Base-by-base conservation (phyloP, 2,888 invertebrate genomes). In the Pterostichus niger region DNA sequence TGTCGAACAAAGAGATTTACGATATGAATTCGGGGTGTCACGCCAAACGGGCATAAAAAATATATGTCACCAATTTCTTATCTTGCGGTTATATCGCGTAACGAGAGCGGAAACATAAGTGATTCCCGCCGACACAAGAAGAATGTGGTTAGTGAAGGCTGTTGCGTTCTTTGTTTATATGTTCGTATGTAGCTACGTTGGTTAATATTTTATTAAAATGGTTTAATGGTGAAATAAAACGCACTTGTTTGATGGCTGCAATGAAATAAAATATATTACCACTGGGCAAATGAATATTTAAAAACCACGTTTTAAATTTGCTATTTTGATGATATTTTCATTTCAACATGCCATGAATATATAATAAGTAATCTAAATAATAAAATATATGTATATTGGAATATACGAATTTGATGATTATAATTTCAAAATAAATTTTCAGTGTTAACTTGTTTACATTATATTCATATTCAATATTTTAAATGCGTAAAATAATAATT, bases 1-100 rank as follows among this genome's bases (percentile, higher is more conserved):
- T 83, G 83, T 83, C 83, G 83, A 83, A 83, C 83, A 83, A 83
- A 83, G 77, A 83, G 83, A 83, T 83, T 83, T 83, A 83, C 77
- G 83, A 83, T 83, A 83, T 83, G 77, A 83, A 83, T 83, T 83
- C 68, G 17, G 52, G 77, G 64, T 83, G 82, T 82, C 82, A 83
- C 83, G 83, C 83, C 56, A 83, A 68, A 77, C 35, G 77, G 44
- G 40, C 83, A 83, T 83, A 83, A 83, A 83, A 83, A 83, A 83
- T 83, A 82, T 83, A 83, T 83, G 61, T 83, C 83, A 77, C 77
- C 64, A 83, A 83, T 77, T 77, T 77, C 68, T 83, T 83, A 83
- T 77, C 76, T 40, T 24, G 71, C 73, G 40, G 54, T 71, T 81
- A 81, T 71, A 81, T 73, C 81, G 40, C 46, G 46, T 73, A 71